Evolutionary conservation across 2,113 vertebrate species (phyloP).

Genomic region (Anarrhichthys ocellatus): DNA sequence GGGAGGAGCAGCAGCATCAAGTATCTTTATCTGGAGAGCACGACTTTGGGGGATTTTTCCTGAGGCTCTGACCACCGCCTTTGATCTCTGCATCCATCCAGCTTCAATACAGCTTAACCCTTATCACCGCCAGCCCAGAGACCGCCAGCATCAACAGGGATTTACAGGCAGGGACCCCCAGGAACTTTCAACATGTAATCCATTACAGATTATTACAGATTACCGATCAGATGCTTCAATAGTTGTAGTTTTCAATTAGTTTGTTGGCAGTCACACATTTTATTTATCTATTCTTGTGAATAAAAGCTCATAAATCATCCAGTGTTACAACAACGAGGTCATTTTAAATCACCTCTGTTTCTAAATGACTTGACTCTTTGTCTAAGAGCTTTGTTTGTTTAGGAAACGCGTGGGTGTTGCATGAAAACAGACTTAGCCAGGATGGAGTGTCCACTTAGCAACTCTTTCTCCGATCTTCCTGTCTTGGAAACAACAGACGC

Average conservation of each 20-base stretch:
- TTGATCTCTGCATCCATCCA: constrained; percentile 78
- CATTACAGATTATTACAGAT: constrained; percentile 61
- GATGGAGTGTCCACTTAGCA: constrained; percentile 34
- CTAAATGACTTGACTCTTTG: background rate
- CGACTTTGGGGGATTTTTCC: constrained; percentile 27
- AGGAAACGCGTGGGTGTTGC: constrained; percentile 7
- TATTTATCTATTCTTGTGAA: background rate
- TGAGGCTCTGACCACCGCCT: constrained; percentile 50
- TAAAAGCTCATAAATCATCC: background rate
- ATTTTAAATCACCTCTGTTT: no score
- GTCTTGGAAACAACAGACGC: constrained; percentile 7
- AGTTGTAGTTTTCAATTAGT: background rate
- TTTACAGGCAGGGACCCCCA: constrained; percentile 44
- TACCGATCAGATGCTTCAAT: constrained; percentile 37
- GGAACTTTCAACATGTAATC: constrained; percentile 70
- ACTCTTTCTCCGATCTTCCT: constrained; percentile 2
- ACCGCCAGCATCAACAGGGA: constrained; percentile 32
- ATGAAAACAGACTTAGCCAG: constrained; percentile 11
- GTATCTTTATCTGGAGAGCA: constrained; percentile 61
- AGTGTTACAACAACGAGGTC: background rate
- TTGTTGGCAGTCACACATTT: background rate
- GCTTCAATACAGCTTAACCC: constrained; percentile 76
- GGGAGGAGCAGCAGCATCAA: constrained; percentile 18
- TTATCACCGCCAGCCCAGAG: constrained; percentile 77
- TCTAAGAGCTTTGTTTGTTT: constrained; percentile 6